phyloP scores from a whole-genome alignment of 2,888 invertebrate genomes.

The Eilema griseolum region DNA sequence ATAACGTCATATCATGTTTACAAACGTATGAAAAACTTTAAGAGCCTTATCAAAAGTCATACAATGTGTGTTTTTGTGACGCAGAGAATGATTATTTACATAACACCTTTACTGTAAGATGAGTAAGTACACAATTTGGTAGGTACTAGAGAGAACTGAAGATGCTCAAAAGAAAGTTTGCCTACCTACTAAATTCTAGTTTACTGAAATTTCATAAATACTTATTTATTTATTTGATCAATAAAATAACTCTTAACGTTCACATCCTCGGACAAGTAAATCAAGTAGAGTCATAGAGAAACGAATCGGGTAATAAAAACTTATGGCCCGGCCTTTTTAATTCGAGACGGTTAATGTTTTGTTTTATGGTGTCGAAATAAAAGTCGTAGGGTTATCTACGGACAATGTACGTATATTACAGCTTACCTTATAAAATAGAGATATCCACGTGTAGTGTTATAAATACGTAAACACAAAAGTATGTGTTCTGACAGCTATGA shows the following conservation, averaged over 20 bases:
- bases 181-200: too few relatives aligned
- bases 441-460: background rate
- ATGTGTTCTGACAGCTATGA: background rate
- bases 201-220: background rate
- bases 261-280: background rate
- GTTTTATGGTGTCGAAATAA: background rate
- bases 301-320: background rate
- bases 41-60: slow-evolving; percentile 44
- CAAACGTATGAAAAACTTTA: slow-evolving; percentile 25
- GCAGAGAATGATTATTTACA: slow-evolving; percentile 49
- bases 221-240: background rate
- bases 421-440: background rate
- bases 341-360: background rate
- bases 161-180: background rate
- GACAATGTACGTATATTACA: background rate
- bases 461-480: background rate
- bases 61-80: slow-evolving; percentile 23
- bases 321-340: background rate
- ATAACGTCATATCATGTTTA: slow-evolving; percentile 25
- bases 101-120: slow-evolving; percentile 36
- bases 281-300: background rate
- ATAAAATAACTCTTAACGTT: background rate
- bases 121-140: slow-evolving; percentile 34
- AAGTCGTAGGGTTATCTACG: background rate
- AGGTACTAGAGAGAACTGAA: slow-evolving; percentile 20